A percentile compares a stretch with the other conserved stretches of the same genome.
phyloP scores from a whole-genome alignment of 2,113 vertebrate species.

The cattle (Bos taurus) region ARS-UCD2.0 NC_037338.1:89653001-89653500 shows the following conservation, averaged over 20 bases:
- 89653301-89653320: rapidly evolving
- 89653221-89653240: rapidly evolving
- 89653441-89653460: background rate
- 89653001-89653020: background rate
- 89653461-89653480: rapidly evolving
- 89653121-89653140: rapidly evolving
- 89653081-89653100: background rate
- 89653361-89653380: too few species aligned
- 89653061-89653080: background rate
- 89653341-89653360: rapidly evolving
- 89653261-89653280: rapidly evolving
- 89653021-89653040: rapidly evolving
- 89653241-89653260: background rate
- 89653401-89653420: rapidly evolving
- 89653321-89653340: background rate
- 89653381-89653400: background rate
- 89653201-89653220: background rate
- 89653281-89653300: rapidly evolving
- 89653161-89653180: too few species aligned
- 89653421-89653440: rapidly evolving
- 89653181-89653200: rapidly evolving
- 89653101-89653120: rapidly evolving
- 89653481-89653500: background rate
- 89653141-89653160: background rate
- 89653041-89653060: background rate